phyloP scores from a whole-genome alignment of 30 jellyfish, hydroid and myxozoan species.

The Aurelia coerulea region DNA sequence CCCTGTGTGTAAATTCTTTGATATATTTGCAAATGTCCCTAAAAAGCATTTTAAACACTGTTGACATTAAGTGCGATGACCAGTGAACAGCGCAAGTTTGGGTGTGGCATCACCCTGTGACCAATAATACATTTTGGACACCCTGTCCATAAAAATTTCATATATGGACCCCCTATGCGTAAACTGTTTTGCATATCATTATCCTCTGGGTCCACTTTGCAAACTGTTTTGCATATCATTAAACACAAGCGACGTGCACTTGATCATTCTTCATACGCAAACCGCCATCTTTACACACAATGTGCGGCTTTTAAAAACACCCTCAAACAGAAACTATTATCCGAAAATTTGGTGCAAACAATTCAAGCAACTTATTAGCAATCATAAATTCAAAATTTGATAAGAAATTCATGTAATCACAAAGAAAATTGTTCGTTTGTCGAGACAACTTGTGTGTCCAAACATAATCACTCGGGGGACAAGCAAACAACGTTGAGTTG shows the following conservation, averaged over 20 bases:
- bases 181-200: constrained; percentile 78
- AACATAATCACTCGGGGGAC: too few species aligned
- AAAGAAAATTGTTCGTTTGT: background rate
- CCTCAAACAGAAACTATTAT: too few species aligned
- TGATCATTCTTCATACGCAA: background rate
- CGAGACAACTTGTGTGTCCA: too few species aligned
- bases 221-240: constrained; percentile 73
- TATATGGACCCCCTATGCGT: constrained; percentile 48
- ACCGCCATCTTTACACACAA: background rate
- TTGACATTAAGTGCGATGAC: too few species aligned
- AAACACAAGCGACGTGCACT: constrained; percentile 56
- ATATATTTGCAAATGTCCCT: too few species aligned
- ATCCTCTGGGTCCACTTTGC: constrained; percentile 3
- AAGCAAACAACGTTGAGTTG: too few species aligned
- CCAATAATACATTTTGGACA: background rate
- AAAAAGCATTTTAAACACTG: too few species aligned
- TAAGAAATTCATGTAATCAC: background rate
- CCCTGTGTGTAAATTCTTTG: too few species aligned
- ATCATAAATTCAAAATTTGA: background rate
- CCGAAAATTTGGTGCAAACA: too few species aligned
- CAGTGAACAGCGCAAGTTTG: too few species aligned
- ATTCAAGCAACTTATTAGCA: background rate
- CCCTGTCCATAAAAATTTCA: background rate
- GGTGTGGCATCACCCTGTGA: background rate
- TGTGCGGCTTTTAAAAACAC: background rate